These are phyloP conservation scores for Argyresthia goedartella DNA, from an alignment of 2,888 invertebrate genomes.

Conservation along the genomic window DNA sequence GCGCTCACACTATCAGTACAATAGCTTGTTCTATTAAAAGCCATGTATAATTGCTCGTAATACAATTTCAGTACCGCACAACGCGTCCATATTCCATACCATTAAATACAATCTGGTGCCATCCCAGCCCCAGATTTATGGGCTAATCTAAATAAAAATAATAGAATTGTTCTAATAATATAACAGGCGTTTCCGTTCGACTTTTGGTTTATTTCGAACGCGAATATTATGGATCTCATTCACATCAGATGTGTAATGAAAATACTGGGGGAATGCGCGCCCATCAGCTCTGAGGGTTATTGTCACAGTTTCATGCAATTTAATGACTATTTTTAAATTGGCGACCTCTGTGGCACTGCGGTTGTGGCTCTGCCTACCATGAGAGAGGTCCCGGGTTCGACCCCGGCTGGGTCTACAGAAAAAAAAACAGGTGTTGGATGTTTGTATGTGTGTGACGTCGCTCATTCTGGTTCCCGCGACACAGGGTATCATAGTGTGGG, in stretches of 20 bases:
- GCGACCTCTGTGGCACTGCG: too few species aligned
- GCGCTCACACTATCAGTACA: not conserved
- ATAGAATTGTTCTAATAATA: conserved; percentile 71
- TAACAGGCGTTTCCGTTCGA: conserved; percentile 64
- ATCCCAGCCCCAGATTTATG: conserved; percentile 45
- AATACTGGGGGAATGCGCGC: not conserved
- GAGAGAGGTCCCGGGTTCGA: too few species aligned
- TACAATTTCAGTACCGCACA: not conserved
- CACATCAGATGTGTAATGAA: conserved; percentile 21
- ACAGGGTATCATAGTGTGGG: too few species aligned
- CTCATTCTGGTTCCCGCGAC: too few species aligned
- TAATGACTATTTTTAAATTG: too few species aligned
- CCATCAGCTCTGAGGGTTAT: too few species aligned
- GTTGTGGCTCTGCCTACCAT: too few species aligned
- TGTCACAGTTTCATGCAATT: not conserved
- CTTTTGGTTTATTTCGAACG: conserved; percentile 61
- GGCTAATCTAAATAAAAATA: conserved; percentile 69
- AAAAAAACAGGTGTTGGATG: too few species aligned
- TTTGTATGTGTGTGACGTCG: too few species aligned
- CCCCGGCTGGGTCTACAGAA: too few species aligned
- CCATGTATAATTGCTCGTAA: not conserved
- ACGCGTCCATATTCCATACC: conserved; percentile 23
- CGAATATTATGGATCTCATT: conserved; percentile 64
- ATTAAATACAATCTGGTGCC: conserved; percentile 36
- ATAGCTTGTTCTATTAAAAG: not conserved